Base-by-base conservation (phyloP, 2,113 vertebrate species). In the Pteruthius melanotis region DNA sequence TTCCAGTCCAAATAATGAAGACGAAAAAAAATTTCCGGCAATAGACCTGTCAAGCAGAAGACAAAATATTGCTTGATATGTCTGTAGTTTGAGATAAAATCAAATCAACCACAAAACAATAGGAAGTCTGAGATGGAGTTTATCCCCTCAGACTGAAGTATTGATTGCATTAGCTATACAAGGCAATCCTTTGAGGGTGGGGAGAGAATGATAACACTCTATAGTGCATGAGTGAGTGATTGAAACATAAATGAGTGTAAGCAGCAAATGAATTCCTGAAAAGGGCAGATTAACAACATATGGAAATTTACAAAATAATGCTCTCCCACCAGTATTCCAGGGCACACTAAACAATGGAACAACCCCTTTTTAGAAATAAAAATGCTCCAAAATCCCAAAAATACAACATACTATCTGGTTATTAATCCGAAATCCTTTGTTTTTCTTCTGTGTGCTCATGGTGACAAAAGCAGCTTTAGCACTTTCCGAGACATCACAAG, bases 241-340 rank as follows among this genome's bases (percentile, higher is more conserved):
- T 83, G 91, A 96, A 90, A 80, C 47, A 28, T 66, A 89, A 90
- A 91, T 92, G 63, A 94, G 53, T 96, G 33, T 60, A 92, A 97
- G 66, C 64, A 93, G 68, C n/a, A 86, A 94, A 80, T 61, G 42
- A 95, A 90, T 97, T 97, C 79, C 74, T 97, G 60, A 96, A 97
- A 97, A 86, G 76, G 87, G 77, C 42, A 95, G 87, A 79, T 74
- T 82, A 92, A 87, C 65, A 88, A 57, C 91, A 72, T 35, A 70
- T 33, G 61, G 60, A 90, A 95, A 96, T 95, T 85, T 94, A 80
- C 79, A 85, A 69, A 61, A 91, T 87, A 60, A 95, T 92, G 72
- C 27, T 49, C 90, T 95, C 64, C 40, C 88, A 63, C 37, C 44
- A 47, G 59, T 80, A 74, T 83, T 96, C 83, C 57, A 75, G 71